These are phyloP conservation scores for Propithecus perrieri DNA, from an alignment of 2,797 vertebrate species.

Conservation along the genomic window DNA sequence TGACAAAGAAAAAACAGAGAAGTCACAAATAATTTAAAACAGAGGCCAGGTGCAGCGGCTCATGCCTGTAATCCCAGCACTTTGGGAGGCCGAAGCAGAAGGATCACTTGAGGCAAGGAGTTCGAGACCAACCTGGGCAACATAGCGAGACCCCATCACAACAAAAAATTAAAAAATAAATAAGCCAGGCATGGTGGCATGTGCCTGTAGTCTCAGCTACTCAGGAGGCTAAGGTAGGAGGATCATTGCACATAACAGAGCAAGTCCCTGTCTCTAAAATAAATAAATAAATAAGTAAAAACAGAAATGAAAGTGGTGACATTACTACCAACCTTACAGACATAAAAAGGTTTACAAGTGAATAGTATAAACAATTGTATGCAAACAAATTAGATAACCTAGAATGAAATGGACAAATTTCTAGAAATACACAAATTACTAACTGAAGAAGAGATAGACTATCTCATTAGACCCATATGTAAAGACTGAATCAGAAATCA, in stretches of 20 bases:
- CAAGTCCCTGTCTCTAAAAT: no score
- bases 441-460: background rate
- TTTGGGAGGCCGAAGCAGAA: no score
- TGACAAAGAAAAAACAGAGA: background rate
- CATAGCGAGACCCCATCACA: no score
- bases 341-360: background rate
- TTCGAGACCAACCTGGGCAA: no score
- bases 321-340: background rate
- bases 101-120: no score
- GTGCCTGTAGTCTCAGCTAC: no score
- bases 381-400: background rate
- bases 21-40: background rate
- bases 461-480: background rate
- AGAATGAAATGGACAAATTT: background rate
- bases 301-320: background rate
- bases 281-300: background rate
- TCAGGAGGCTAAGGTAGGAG: no score
- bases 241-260: no score
- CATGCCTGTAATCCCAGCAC: no score
- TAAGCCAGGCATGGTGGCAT: no score
- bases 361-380: background rate
- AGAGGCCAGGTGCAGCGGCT: no score
- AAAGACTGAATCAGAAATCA: background rate
- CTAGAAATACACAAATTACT: background rate
- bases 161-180: no score